phyloP scores from a whole-genome alignment of 2,113 vertebrate species.

The Pagrus major region DNA sequence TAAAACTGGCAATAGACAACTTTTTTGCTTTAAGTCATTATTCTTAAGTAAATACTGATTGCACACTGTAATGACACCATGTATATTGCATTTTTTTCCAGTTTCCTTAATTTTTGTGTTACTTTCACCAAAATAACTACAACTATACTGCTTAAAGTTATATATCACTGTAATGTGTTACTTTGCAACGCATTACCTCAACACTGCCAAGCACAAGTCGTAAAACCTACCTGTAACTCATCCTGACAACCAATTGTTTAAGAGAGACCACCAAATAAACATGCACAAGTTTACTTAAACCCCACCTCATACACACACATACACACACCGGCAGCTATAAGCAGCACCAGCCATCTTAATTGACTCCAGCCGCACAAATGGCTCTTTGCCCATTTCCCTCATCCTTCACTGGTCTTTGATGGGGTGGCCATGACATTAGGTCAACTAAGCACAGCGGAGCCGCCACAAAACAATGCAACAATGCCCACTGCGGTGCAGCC shows the following conservation, averaged over 20 bases:
- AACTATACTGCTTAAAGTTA: too few species aligned
- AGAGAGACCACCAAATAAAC: slow-evolving; percentile 1
- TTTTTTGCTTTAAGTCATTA: too few species aligned
- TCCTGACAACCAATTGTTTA: not conserved
- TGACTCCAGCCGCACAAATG: slow-evolving; percentile 34
- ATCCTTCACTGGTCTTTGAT: slow-evolving; percentile 60
- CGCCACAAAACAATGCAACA: slow-evolving; percentile 77
- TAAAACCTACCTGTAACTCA: not conserved
- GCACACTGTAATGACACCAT: too few species aligned
- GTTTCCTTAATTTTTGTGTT: too few species aligned
- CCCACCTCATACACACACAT: not conserved
- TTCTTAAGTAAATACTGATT: too few species aligned
- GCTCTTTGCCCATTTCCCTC: slow-evolving; percentile 42
- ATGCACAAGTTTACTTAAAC: not conserved
- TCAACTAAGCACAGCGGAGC: slow-evolving; percentile 39
- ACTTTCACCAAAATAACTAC: too few species aligned
- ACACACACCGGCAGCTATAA: slow-evolving; percentile 3
- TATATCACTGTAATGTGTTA: too few species aligned
- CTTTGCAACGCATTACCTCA: too few species aligned
- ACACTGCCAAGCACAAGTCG: not conserved
- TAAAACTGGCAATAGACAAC: too few species aligned
- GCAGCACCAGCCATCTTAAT: slow-evolving; percentile 35
- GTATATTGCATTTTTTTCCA: too few species aligned
- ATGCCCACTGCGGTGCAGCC: slow-evolving; percentile 60
- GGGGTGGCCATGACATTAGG: slow-evolving; percentile 40